Base-by-base conservation (phyloP, 2,797 vertebrate genomes). In the Onychomys torridus region DNA sequence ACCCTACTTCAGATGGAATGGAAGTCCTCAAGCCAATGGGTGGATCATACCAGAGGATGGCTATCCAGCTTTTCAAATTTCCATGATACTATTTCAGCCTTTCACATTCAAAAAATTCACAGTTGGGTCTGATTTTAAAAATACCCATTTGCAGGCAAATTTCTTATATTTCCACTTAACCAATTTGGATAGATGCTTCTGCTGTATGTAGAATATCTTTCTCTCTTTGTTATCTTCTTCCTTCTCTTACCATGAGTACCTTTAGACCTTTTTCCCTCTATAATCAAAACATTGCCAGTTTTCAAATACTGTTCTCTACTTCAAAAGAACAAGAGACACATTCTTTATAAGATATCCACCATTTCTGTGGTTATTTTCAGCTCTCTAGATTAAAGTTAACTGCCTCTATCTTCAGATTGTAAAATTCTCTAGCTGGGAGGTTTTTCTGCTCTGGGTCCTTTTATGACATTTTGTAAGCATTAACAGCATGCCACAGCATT, bases 381-480 rank as follows among this genome's bases (percentile, higher is more conserved):
- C 37, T 82, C 71, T 55, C 52, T 59, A 88, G 94, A 89, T 91
- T 32, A 94, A 94, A 77, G 75, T 87, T 71, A 96, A 94, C 89
- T 34, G 94, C 79, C 69, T 96, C 79, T 93, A 76, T 94, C 95
- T 96, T 71, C 83, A 90, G 95, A 94, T 8, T 76, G 91, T 93
- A 91, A 89, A 91, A 78, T 96, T 93, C 89, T 94, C 91, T 75
- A 87, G 89, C 89, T 94, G 91, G 93, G 93, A 96, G 96, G 96
- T 97, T 96, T 87, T 95, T 93, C 76, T 94, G 76, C 79, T 76
- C 89, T n/a, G 78, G 67, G 93, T 46, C 59, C 59, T 94, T 96
- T 94, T 81, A 91, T 91, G 95, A 89, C 71, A 87, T 89, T 95
- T 94, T 96, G 90, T 76, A 76, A 91, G 94, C 75, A 90, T 96